phyloP scores from a whole-genome alignment of 2,888 invertebrate species.

The Trisateles emortualis region DNA sequence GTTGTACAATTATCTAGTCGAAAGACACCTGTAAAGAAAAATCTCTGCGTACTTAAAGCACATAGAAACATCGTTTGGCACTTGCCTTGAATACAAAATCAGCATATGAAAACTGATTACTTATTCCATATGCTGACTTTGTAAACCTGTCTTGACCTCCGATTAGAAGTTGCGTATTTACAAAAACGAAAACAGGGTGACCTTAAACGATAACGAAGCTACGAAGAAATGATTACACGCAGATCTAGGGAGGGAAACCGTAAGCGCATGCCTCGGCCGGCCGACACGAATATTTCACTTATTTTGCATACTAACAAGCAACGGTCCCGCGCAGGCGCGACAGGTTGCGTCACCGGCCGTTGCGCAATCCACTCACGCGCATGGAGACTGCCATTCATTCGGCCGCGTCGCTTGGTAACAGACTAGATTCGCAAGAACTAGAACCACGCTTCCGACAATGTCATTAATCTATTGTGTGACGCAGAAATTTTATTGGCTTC shows the following conservation, averaged over 20 bases:
- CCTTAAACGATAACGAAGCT: constrained; percentile 46
- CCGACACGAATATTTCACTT: constrained; percentile 75
- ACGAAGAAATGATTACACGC: constrained; percentile 44
- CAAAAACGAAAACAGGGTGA: constrained; percentile 23
- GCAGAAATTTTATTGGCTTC: constrained; percentile 47
- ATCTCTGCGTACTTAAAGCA: too few relatives aligned
- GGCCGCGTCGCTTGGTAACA: constrained; percentile 73
- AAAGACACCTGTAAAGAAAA: neutral
- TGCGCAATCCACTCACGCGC: constrained; percentile 78
- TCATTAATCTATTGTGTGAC: constrained; percentile 52
- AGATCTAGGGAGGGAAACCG: constrained; percentile 61
- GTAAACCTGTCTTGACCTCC: neutral
- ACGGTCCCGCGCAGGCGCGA: constrained; percentile 66
- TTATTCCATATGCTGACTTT: too few relatives aligned
- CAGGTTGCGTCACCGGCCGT: constrained; percentile 77
- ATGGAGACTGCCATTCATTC: constrained; percentile 77
- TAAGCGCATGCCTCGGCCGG: constrained; percentile 64
- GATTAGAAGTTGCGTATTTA: neutral
- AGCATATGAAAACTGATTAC: too few relatives aligned
- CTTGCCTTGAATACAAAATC: too few relatives aligned
- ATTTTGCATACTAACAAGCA: constrained; percentile 82
- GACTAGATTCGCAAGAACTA: constrained; percentile 55
- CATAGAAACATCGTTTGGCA: too few relatives aligned
- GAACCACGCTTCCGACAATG: constrained; percentile 53
- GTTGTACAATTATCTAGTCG: constrained; percentile 4